Evolutionary conservation across 1,140 invertebrate species (phyloP).

Genomic region (Druon quercuslanigerum): DNA sequence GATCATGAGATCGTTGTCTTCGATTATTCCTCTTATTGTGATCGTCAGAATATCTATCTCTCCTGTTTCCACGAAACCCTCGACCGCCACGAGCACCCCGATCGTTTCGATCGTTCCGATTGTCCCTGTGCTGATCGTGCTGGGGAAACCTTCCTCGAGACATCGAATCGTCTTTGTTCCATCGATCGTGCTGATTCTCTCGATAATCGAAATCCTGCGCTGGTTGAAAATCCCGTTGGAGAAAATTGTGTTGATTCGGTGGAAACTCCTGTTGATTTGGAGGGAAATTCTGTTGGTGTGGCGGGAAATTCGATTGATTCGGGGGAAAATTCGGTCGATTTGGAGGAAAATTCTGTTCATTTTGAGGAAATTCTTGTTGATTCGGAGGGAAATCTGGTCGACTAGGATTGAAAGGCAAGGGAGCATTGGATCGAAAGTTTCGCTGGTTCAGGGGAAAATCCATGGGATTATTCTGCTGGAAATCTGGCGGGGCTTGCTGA

Average conservation of each 20-base stretch:
- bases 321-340: constrained; percentile 55
- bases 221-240: constrained; percentile 52
- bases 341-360: constrained; percentile 57
- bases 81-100: constrained; percentile 58
- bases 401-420: constrained; percentile 39
- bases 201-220: constrained; percentile 63
- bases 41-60: constrained; percentile 62
- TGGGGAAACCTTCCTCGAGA: constrained; percentile 57
- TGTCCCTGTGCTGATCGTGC: constrained; percentile 53
- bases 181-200: constrained; percentile 58
- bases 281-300: constrained; percentile 58
- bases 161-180: constrained; percentile 57
- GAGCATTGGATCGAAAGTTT: background rate
- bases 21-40: constrained; percentile 58
- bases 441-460: constrained; percentile 60
- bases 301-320: constrained; percentile 54
- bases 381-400: constrained; percentile 55
- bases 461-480: constrained; percentile 54
- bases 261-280: constrained; percentile 57
- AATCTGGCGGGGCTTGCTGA: constrained; percentile 57
- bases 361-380: constrained; percentile 57
- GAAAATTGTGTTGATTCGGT: constrained; percentile 44
- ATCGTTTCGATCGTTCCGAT: constrained; percentile 63
- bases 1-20: constrained; percentile 48
- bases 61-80: constrained; percentile 55